Evolutionary conservation across 2,888 invertebrate genomes (phyloP), one percentile per base, ranked within the genome.

Genomic region (Tenthredo scrophulariae): DNA sequence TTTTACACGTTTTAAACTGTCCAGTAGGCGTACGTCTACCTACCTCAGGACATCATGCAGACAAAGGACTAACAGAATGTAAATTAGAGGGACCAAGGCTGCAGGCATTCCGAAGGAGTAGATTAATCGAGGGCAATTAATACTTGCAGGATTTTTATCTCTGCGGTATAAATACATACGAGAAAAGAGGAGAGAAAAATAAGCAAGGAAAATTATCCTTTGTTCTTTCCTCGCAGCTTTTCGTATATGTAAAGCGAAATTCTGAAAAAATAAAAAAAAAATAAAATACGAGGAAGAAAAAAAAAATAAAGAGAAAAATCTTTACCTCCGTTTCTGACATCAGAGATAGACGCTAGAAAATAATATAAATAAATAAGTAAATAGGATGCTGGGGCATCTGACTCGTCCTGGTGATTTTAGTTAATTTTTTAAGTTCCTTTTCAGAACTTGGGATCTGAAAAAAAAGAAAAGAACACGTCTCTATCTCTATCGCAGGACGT

Each of bases 81-180:
- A 80, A 80, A 80, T 80, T 80, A 80, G 77, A 54, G 80, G 40
- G 40, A 40, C 58, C 58, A 18, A 70, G 22, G 43, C 40, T 9
- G 54, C n/a, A 80, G 40, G 40, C 37, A 62, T 80, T 80, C 62
- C 62, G 2, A 40, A 80, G 40, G 18, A 77, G 80, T 80, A 80
- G 80, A 80, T 80, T 80, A 80, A 80, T 80, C 62, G 80, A 40
- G 80, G 40, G 62, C 80, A 80, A 80, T 80, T 80, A 80, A 80
- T 80, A 80, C 15, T 77, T 50, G 29, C 77, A 33, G 50, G 26
- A 46, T 13, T n/a, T 15, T 46, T 4, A 22, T 10, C 46, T 22
- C 43, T 15, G 3, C 15, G 46, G 46, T 46, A 46, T n/a, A 62
- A 62, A 62, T 22, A 37, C 9, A 37, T 18, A 37, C 18, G 15